A percentile compares a stretch with the other conserved stretches of the same genome.
phyloP scores from a whole-genome alignment of 2,888 invertebrate species.

The Thymelicus sylvestris region DNA sequence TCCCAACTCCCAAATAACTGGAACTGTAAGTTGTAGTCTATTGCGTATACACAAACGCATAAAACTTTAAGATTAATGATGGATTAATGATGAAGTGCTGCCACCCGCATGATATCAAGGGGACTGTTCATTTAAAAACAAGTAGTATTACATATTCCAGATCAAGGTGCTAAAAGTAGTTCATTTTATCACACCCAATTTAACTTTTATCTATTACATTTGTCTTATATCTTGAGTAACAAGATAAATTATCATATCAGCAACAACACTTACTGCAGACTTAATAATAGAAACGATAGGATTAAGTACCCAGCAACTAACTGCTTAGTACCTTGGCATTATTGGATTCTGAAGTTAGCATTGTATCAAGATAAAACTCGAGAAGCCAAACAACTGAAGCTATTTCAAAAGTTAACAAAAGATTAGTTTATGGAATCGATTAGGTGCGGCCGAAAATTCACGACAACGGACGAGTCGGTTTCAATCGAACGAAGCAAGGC shows the following conservation, averaged over 20 bases:
- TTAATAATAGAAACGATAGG: neutral
- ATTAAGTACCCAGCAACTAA: neutral
- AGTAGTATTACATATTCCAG: too few relatives aligned
- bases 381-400: neutral
- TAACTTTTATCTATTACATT: conserved; percentile 9
- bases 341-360: conserved; percentile 8
- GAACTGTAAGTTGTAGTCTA: too few relatives aligned
- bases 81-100: too few relatives aligned
- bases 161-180: neutral
- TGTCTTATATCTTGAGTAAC: neutral
- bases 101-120: too few relatives aligned
- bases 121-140: too few relatives aligned
- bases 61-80: too few relatives aligned
- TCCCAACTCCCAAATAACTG: too few relatives aligned
- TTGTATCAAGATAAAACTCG: conserved; percentile 1
- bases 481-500: conserved; percentile 13
- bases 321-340: neutral
- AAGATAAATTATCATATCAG: conserved; percentile 8
- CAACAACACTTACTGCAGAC: neutral
- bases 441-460: conserved; percentile 3
- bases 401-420: conserved; percentile 10
- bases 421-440: conserved; percentile 21
- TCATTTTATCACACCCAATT: neutral
- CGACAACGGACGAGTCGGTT: conserved; percentile 3
- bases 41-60: too few relatives aligned